Conservation (phyloP, 2,113 vertebrate species). For the Cercopithecus mona region DNA sequence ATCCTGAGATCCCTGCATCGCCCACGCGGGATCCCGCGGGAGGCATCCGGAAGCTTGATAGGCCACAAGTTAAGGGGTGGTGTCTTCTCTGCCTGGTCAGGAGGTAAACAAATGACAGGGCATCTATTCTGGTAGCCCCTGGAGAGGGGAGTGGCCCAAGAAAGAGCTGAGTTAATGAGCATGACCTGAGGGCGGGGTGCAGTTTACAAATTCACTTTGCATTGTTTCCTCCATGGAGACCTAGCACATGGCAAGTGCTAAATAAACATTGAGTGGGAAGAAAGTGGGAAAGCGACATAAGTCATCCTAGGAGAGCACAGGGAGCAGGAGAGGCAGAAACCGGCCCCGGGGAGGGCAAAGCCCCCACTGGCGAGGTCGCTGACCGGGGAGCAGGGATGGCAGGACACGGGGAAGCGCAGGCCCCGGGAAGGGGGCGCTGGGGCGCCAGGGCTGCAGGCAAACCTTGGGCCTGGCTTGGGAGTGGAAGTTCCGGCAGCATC, state of each 20-base stretch:
- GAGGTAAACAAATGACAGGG: neutral
- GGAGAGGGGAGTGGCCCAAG: neutral
- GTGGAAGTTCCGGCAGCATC: conserved; percentile 84
- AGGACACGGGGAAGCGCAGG: too few species aligned
- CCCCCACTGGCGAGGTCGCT: neutral
- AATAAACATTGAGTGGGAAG: neutral
- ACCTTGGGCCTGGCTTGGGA: conserved; percentile 80
- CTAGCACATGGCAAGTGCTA: neutral
- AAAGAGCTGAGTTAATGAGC: neutral
- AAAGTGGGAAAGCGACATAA: neutral
- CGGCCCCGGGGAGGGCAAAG: neutral
- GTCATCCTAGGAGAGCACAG: neutral
- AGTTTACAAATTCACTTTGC: neutral
- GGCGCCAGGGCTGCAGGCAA: conserved; percentile 70
- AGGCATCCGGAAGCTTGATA: neutral
- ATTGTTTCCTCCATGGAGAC: neutral
- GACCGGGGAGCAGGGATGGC: neutral
- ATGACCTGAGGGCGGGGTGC: neutral
- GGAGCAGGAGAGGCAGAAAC: neutral
- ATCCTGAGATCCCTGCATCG: accelerated
- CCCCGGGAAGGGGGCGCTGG: neutral
- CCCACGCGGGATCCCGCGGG: accelerated
- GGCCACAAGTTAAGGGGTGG: neutral
- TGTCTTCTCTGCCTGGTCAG: neutral
- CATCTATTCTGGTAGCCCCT: neutral